Evolutionary conservation across 2,113 vertebrate species (phyloP).

Genomic region (Halcyon senegalensis): DNA sequence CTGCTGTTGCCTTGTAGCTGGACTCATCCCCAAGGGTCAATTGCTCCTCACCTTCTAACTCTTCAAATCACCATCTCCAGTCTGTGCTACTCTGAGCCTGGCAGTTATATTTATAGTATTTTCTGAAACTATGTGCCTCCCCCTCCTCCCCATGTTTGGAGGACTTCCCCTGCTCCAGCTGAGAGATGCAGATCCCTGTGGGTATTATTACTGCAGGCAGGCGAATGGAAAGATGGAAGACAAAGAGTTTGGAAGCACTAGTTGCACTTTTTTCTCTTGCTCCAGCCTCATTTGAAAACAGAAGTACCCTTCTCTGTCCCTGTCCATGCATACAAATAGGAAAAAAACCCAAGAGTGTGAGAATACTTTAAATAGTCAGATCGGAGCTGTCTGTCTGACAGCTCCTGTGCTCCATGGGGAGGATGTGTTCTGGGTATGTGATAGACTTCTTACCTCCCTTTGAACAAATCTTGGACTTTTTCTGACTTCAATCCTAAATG

Average conservation of each 20-base stretch:
- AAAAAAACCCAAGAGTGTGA: not conserved
- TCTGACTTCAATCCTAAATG: not conserved
- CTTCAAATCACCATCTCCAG: not conserved
- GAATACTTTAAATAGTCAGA: constrained; percentile 1
- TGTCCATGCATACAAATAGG: not conserved
- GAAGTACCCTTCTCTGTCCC: not conserved
- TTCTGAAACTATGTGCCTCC: not conserved
- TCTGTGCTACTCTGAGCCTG: not conserved
- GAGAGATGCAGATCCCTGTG: not conserved
- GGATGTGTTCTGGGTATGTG: not conserved
- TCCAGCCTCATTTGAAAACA: constrained; percentile 1
- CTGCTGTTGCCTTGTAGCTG: not conserved
- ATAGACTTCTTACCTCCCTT: not conserved
- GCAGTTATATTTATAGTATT: not conserved
- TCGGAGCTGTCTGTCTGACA: not conserved
- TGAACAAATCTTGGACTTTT: not conserved
- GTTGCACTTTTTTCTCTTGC: not conserved
- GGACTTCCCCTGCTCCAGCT: not conserved
- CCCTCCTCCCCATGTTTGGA: not conserved
- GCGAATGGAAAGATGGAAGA: not conserved
- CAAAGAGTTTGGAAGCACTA: not conserved
- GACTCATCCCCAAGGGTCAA: not conserved
- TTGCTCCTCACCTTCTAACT: not conserved
- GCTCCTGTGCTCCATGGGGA: fast-evolving
- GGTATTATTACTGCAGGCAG: not conserved